Base-by-base conservation (phyloP, 2,113 vertebrate genomes). In the Macquaria australasica region DNA sequence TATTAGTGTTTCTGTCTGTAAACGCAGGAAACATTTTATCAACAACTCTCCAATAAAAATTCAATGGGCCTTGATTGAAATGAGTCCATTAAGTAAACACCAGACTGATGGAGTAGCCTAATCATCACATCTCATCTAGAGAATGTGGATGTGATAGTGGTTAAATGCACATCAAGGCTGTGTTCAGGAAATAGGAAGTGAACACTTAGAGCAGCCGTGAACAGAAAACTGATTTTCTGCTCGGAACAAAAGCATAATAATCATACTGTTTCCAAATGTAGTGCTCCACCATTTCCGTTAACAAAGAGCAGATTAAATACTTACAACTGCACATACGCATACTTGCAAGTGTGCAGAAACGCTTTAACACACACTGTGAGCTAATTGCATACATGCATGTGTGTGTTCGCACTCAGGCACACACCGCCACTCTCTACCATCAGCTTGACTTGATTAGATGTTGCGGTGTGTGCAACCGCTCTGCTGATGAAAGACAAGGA, bases 391-490 rank as follows among this genome's bases (percentile, higher is more conserved):
- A 50, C 84, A 87, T 68, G n/a, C 39, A 51, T 56, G 53, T 59
- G 51, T 45, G 50, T 73, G 83, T 83, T 69, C 77, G 63, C 80
- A 83, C 82, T 59, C 41, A 66, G 8, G 25, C 62, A 56, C 66
- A 28, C 77, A 39, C 74, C 70, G n/a, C 71, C 51, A 11, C 78
- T 83, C 77, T 76, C 63, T 2, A 4, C 68, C 85, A 53, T 85
- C 90, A 90, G 85, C 90, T 90, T 92, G 91, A 87, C 84, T 91
- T 81, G 87, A 93, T 93, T 94, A 89, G 82, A 81, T 55, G 77
- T 76, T 78, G 83, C 59, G 11, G 81, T 73, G 79, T 79, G 90
- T 68, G 72, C 62, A 83, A 80, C 72, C 37, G 39, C 85, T 82
- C 67, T 34, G 72, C 74, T 81, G 89, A 92, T 94, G 92, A 93